A percentile compares a stretch with the other conserved stretches of the same genome.
These are phyloP conservation scores for Hylaea fasciaria DNA, from an alignment of 2,888 invertebrate genomes.

Conservation along the genomic window DNA sequence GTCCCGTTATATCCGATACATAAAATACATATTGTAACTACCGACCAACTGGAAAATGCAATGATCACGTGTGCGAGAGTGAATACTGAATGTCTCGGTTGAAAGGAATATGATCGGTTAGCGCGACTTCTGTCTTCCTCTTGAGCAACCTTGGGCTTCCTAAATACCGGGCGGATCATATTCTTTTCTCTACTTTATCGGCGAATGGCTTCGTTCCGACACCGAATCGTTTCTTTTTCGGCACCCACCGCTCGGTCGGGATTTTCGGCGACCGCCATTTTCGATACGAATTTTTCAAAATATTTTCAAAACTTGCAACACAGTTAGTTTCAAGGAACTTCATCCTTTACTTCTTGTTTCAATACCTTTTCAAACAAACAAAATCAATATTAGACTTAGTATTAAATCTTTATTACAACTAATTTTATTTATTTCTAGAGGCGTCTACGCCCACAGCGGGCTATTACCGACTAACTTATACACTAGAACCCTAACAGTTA, in stretches of 20 bases:
- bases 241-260: constrained; percentile 63
- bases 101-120: constrained; percentile 75
- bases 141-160: constrained; percentile 68
- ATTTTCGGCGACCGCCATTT: constrained; percentile 74
- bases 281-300: constrained; percentile 77
- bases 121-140: constrained; percentile 71
- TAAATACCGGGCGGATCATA: constrained; percentile 72
- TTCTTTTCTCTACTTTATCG: constrained; percentile 66
- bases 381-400: constrained; percentile 88
- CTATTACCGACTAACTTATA: constrained; percentile 74
- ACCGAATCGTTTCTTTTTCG: constrained; percentile 68
- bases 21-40: constrained; percentile 67
- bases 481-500: constrained; percentile 65
- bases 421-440: constrained; percentile 76
- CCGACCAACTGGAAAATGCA: constrained; percentile 63
- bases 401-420: constrained; percentile 80
- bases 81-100: constrained; percentile 48
- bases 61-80: constrained; percentile 60
- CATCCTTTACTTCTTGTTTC: constrained; percentile 94
- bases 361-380: constrained; percentile 93
- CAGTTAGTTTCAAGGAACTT: constrained; percentile 86
- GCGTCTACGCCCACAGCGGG: constrained; percentile 64
- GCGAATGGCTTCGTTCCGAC: constrained; percentile 62
- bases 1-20: constrained; percentile 67
- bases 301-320: constrained; percentile 84